These are phyloP conservation scores for Rhingia campestris DNA, from an alignment of 2,888 invertebrate genomes.

Conservation along the genomic window DNA sequence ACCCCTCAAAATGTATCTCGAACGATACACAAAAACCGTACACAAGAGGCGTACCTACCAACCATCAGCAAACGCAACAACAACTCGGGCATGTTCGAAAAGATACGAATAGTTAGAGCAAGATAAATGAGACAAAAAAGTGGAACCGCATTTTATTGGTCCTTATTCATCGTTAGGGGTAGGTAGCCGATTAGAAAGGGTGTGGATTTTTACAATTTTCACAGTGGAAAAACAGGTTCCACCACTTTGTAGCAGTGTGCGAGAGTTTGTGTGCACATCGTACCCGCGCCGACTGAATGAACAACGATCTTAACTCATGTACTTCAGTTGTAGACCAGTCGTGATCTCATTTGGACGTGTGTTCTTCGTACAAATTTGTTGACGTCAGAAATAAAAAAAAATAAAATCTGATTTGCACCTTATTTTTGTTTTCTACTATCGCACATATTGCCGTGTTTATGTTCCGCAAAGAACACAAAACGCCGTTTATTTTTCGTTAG, in stretches of 20 bases:
- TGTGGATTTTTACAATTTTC: slow-evolving; percentile 63
- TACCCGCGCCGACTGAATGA: slow-evolving; percentile 59
- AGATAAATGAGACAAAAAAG: slow-evolving; percentile 68
- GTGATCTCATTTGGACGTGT: slow-evolving; percentile 83
- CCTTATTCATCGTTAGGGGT: slow-evolving; percentile 66
- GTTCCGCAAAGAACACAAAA: slow-evolving; percentile 57
- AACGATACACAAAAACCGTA: slow-evolving; percentile 22
- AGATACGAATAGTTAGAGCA: slow-evolving; percentile 53
- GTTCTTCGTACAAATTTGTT: slow-evolving; percentile 75
- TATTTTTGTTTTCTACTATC: slow-evolving; percentile 39
- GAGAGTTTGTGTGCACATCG: slow-evolving; percentile 45
- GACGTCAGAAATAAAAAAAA: slow-evolving; percentile 57
- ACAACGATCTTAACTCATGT: slow-evolving; percentile 70
- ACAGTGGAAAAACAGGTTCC: slow-evolving; percentile 69
- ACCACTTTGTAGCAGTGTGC: slow-evolving; percentile 47
- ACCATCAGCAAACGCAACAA: slow-evolving; percentile 12
- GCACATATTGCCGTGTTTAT: slow-evolving; percentile 62
- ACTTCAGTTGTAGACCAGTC: slow-evolving; percentile 82
- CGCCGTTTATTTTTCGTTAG: slow-evolving; percentile 4
- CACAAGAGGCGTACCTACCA: slow-evolving; percentile 56
- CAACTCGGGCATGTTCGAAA: slow-evolving; percentile 44
- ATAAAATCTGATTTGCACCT: slow-evolving; percentile 38
- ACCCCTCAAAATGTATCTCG: slow-evolving; percentile 43
- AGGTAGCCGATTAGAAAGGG: slow-evolving; percentile 63
- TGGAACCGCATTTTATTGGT: slow-evolving; percentile 71